Percentiles rank a stretch among this genome's conserved stretches.
phyloP scores from a whole-genome alignment of 2,113 vertebrate species.

The Epinephelus lanceolatus region DNA sequence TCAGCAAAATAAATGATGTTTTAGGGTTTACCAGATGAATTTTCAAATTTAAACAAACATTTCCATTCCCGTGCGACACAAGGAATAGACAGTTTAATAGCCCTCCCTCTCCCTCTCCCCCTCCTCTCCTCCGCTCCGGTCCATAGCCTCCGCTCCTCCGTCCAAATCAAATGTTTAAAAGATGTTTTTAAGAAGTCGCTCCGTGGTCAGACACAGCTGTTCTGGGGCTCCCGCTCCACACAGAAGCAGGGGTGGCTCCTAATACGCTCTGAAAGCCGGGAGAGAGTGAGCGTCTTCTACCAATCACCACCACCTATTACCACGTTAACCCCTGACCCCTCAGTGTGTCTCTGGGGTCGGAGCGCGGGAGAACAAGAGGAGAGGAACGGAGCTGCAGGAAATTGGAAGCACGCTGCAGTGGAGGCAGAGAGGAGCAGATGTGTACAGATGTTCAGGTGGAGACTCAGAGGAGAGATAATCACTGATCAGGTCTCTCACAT shows the following conservation, averaged over 20 bases:
- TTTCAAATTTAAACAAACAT: conserved; percentile 66
- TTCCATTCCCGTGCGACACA: conserved; percentile 43
- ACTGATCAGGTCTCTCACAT: conserved; percentile 26
- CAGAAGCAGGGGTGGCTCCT: conserved; percentile 74
- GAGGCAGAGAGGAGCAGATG: conserved; percentile 51
- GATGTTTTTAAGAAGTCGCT: conserved; percentile 79
- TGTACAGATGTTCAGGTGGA: conserved; percentile 65
- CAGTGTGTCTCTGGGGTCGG: conserved; percentile 68
- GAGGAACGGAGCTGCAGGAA: conserved; percentile 64
- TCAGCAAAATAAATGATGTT: conserved; percentile 61
- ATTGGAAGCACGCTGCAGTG: conserved; percentile 72
- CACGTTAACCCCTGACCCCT: conserved; percentile 82
- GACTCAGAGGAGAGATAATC: conserved; percentile 20
- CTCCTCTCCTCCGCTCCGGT: conserved; percentile 25
- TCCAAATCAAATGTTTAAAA: conserved; percentile 83
- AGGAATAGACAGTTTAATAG: conserved; percentile 57
- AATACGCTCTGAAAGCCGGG: conserved; percentile 72
- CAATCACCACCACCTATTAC: conserved; percentile 85
- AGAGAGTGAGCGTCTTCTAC: conserved; percentile 77
- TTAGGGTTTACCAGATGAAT: conserved; percentile 53
- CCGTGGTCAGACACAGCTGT: conserved; percentile 81
- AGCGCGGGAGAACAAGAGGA: conserved; percentile 22
- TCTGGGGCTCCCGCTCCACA: conserved; percentile 60
- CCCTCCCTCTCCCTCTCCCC: background rate
- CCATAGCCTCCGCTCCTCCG: conserved; percentile 58